Evolutionary conservation across 2,888 invertebrate species (phyloP).

Genomic region (Ceramica pisi): DNA sequence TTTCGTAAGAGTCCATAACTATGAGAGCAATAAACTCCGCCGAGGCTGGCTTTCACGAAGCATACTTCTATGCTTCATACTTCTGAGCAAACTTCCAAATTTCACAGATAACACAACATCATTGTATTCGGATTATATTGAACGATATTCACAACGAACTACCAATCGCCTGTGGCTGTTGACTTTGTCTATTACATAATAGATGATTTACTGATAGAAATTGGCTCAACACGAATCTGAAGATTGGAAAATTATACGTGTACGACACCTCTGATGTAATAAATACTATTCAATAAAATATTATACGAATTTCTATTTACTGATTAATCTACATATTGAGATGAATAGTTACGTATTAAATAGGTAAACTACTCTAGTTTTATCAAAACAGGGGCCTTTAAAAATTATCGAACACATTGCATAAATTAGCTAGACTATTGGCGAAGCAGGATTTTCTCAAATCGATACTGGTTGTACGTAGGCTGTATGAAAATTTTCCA

Average conservation of each 20-base stretch:
- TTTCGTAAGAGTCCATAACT: slow-evolving; percentile 72
- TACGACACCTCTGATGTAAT: slow-evolving; percentile 23
- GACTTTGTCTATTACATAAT: slow-evolving; percentile 1
- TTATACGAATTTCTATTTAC: slow-evolving; percentile 13
- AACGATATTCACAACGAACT: slow-evolving; percentile 31
- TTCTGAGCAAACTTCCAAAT: slow-evolving; percentile 57
- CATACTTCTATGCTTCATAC: slow-evolving; percentile 62
- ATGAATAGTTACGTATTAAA: slow-evolving; percentile 8
- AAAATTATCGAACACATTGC: background rate
- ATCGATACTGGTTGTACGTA: background rate
- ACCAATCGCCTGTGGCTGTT: slow-evolving; percentile 9
- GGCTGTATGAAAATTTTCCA: background rate
- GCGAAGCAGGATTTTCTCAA: background rate
- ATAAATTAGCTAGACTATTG: background rate
- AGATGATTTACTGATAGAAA: slow-evolving; percentile 13
- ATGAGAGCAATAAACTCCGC: slow-evolving; percentile 62
- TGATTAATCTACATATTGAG: slow-evolving; percentile 21
- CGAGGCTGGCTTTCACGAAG: slow-evolving; percentile 69
- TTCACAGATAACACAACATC: slow-evolving; percentile 54
- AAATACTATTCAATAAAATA: slow-evolving; percentile 7
- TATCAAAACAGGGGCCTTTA: background rate
- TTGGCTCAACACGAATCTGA: slow-evolving; percentile 16
- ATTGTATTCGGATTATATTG: slow-evolving; percentile 49
- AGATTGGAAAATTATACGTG: slow-evolving; percentile 31
- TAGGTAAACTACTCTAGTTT: background rate